Base-by-base conservation (phyloP, 2,113 vertebrate genomes). In the Sprattus sprattus region DNA sequence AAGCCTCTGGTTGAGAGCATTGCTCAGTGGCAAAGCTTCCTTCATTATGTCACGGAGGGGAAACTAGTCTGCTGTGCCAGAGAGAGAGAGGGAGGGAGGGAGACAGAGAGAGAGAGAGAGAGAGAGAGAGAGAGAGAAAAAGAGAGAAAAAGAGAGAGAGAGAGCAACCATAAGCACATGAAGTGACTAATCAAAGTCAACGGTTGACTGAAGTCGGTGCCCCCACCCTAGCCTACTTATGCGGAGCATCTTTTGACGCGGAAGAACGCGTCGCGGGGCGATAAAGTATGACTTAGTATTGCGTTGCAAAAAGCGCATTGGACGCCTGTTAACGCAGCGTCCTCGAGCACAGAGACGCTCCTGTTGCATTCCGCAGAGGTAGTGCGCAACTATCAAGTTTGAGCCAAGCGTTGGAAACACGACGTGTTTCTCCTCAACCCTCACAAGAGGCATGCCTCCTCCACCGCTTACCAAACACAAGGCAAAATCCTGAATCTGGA, bases 351-450 rank as follows among this genome's bases (percentile, higher is more conserved):
- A 81, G 16, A 39, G 10, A 64, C 81, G 84, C 86, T 83, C 87
- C 89, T 90, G 89, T 90, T 90, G 89, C 89, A 75, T 85, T 84
- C 82, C 60, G 18, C 22, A 9, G 78, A 84, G 82, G 82, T 47
- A 82, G 45, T 80, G 84, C 84, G 67, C 50, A 80, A 52, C 84
- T 82, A 82, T 75, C 49, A 88, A 88, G 81, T 89, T 89, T 87
- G 9, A 86, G 83, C 47, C 85, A 85, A 71, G 85, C 81, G 80
- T 78, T 49, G 60, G 67, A 22, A 82, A 71, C 84, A 81, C 45
- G 50, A 78, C 71, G 71, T 32, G 71, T 78, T 32, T 78, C 28
- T 32, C 25, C 16, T 39, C 71, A 32, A 11, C 20, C 71, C 71
- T 78, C 71, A 15, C 60, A 25, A 2, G 71, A 78, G 28, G 71